Percentiles rank a stretch among this genome's conserved stretches.
phyloP scores from a whole-genome alignment of 2,888 invertebrate species.

The Polydrusus cervinus region DNA sequence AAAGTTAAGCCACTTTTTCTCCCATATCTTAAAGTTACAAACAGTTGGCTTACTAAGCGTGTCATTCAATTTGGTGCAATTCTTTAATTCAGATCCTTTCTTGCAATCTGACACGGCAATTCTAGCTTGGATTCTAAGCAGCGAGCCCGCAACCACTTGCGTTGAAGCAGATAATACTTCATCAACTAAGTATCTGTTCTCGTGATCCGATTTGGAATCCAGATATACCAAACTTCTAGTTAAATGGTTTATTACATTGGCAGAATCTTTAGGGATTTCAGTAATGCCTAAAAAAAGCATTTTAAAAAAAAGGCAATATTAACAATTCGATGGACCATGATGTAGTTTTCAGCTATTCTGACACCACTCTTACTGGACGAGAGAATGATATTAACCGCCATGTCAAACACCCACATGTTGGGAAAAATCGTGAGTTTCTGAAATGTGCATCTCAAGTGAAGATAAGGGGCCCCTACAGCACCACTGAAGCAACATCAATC shows the following conservation, averaged over 20 bases:
- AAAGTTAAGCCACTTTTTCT: constrained; percentile 74
- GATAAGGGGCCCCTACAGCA: no score
- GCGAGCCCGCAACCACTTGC: constrained; percentile 74
- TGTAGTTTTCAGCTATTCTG: no score
- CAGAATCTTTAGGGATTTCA: constrained; percentile 56
- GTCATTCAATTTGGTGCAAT: constrained; percentile 53
- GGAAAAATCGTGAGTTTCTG: no score
- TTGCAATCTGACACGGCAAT: constrained; percentile 75
- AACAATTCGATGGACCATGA: no score
- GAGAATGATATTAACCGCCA: no score
- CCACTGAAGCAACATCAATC: no score
- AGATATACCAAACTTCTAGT: constrained; percentile 70
- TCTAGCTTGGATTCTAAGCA: constrained; percentile 75
- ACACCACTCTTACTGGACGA: no score
- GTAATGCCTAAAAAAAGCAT: not conserved
- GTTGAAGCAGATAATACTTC: constrained; percentile 71
- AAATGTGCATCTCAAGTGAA: no score
- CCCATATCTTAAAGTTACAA: constrained; percentile 73
- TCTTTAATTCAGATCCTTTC: constrained; percentile 63
- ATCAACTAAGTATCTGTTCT: constrained; percentile 64
- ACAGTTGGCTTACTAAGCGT: constrained; percentile 50
- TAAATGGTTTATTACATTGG: constrained; percentile 61
- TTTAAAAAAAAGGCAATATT: no score
- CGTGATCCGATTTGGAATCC: constrained; percentile 67
- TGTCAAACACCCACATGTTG: no score